Percentiles rank a stretch among this genome's conserved stretches.
Conservation (phyloP, 2,888 invertebrate species). For the Oxycera nigricornis region DNA sequence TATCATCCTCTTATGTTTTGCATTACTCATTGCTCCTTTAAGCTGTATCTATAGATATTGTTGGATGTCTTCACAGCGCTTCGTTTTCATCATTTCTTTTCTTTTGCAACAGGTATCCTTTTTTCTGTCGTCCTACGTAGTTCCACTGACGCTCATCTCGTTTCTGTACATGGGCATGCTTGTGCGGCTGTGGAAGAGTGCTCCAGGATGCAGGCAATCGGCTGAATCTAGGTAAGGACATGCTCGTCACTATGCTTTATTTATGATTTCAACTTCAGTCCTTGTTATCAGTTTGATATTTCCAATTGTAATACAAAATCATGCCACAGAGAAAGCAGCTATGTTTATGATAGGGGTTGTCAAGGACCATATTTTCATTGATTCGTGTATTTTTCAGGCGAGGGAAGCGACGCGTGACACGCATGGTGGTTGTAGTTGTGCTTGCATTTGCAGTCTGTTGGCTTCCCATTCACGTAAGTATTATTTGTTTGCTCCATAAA, state of each 20-base stretch:
- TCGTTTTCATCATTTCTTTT: neutral
- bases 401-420: slow-evolving; percentile 87
- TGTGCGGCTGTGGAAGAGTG: slow-evolving; percentile 80
- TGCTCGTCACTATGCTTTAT: neutral
- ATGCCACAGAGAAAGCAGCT: neutral
- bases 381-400: slow-evolving; percentile 62
- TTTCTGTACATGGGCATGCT: slow-evolving; percentile 90
- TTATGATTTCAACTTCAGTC: neutral
- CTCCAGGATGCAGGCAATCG: slow-evolving; percentile 80
- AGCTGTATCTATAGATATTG: too few relatives aligned
- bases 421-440: slow-evolving; percentile 90
- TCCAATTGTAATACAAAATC: neutral
- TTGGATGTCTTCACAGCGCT: too few relatives aligned
- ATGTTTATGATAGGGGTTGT: slow-evolving; percentile 16
- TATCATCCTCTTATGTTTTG: too few relatives aligned
- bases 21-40: too few relatives aligned
- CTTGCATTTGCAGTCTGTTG: slow-evolving; percentile 93
- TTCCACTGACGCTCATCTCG: slow-evolving; percentile 86
- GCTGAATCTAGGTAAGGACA: slow-evolving; percentile 68
- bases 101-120: slow-evolving; percentile 73
- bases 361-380: neutral
- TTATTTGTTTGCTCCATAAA: too few relatives aligned
- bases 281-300: neutral
- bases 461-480: slow-evolving; percentile 88
- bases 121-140: slow-evolving; percentile 85